Evolutionary conservation across 2,113 vertebrate genomes (phyloP).

Genomic region (Trinectes maculatus): DNA sequence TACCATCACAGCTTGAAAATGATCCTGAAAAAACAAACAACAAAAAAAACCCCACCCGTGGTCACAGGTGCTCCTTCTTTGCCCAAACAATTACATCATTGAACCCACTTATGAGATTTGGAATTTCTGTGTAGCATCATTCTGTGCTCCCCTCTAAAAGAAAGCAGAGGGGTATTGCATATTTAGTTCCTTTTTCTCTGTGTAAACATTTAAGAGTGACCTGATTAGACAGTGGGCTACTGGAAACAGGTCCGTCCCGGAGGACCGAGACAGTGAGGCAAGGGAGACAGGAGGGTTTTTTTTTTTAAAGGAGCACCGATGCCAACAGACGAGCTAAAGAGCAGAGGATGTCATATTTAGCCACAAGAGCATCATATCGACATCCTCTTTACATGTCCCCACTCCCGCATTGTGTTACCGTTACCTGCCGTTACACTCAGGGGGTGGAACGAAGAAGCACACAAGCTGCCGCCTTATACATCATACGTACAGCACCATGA

Average conservation of each 20-base stretch:
- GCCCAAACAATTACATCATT: constrained; percentile 44
- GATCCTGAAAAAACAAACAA: constrained; percentile 68
- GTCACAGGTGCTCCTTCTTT: constrained; percentile 74
- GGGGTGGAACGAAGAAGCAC: constrained; percentile 54
- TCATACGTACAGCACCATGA: constrained; percentile 76
- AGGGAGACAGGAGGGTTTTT: constrained; percentile 14
- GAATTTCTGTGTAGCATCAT: constrained; percentile 47
- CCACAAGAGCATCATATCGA: constrained; percentile 39
- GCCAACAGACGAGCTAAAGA: constrained; percentile 60
- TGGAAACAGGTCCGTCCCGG: constrained; percentile 64
- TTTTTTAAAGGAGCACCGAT: constrained; percentile 69
- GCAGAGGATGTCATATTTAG: constrained; percentile 53
- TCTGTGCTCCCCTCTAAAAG: constrained; percentile 46
- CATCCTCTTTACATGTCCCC: constrained; percentile 58
- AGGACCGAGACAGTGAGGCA: constrained; percentile 55
- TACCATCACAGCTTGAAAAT: constrained; percentile 70
- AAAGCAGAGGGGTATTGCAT: constrained; percentile 78
- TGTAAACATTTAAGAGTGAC: constrained; percentile 78
- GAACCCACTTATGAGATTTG: constrained; percentile 54
- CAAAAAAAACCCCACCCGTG: too few species aligned
- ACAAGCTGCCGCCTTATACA: constrained; percentile 72
- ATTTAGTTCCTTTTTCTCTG: constrained; percentile 63
- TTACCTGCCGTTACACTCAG: constrained; percentile 65
- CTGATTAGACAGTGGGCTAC: constrained; percentile 73
- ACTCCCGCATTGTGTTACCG: constrained; percentile 44